Conservation (phyloP, 2,888 invertebrate genomes). For the Clunio marinus region DNA sequence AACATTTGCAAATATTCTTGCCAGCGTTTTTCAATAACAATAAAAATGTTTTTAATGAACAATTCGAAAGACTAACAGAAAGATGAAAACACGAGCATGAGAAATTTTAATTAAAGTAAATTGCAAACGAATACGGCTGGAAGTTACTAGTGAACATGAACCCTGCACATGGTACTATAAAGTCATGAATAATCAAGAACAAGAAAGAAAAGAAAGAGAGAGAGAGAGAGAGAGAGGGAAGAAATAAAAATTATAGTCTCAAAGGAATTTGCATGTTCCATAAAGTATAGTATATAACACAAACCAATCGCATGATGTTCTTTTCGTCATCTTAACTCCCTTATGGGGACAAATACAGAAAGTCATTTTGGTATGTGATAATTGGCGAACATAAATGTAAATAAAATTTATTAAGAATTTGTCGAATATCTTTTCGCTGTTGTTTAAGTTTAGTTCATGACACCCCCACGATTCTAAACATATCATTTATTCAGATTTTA, state of each 20-base stretch:
- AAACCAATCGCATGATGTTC: not conserved
- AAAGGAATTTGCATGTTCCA: conserved; percentile 22
- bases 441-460: no score
- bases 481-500: no score
- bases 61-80: not conserved
- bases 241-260: conserved; percentile 22
- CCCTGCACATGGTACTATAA: not conserved
- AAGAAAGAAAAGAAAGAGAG: no score
- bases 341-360: conserved; percentile 3
- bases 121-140: conserved; percentile 16
- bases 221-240: no score
- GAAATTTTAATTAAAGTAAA: conserved; percentile 33
- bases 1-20: not conserved
- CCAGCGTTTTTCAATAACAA: not conserved
- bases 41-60: not conserved
- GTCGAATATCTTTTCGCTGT: no score
- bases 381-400: conserved; percentile 30
- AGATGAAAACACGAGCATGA: not conserved
- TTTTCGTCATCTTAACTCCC: not conserved
- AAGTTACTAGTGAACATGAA: conserved; percentile 22
- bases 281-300: not conserved
- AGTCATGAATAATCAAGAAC: no score
- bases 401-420: no score
- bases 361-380: conserved; percentile 15
- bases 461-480: no score